Evolutionary conservation across 2,888 invertebrate species (phyloP), one percentile per base, ranked within the genome.

Genomic region (Caenorhabditis doughertyi): DNA sequence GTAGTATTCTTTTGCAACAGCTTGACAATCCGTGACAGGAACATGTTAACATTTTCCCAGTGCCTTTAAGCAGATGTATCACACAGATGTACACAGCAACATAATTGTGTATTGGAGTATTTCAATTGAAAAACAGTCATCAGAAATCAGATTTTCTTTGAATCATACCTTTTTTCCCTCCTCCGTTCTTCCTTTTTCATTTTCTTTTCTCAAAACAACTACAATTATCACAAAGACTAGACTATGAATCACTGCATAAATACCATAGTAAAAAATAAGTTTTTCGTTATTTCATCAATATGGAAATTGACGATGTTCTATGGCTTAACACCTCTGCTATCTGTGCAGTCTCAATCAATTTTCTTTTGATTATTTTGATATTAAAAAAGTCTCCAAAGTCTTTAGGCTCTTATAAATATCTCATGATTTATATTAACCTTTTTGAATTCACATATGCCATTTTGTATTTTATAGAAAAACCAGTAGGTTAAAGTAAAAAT

Each of bases 381-480:
- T 8, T 76, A 4, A 65, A 32, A 18, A 79, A 79, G n/a, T 72
- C 71, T 27, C 72, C 71, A 13, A 79, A 79, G 21, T 49, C 56
- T 5, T n/a, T 79, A 18, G 79, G 79, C 13, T 62, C 79, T 3
- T 79, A 79, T 25, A 79, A 79, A 27, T 79, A 71, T 49, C 55
- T 79, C 0, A 79, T 79, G 79, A 58, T 79, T 21, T 71, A 71
- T 23, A 64, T 79, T 21, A 62, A 65, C 16, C 5, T 44, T 0
- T 79, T 72, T 25, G 79, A 79, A 21, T 51, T 79, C 16, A 67
- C 65, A 21, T 79, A 79, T 51, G 68, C 77, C 0, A 62, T 79
- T 32, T 23, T 70, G 8, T 70, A 79, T 23, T 53, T 44, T 23
- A 42, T 56, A 16, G 77, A 70, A n/a, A 62, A 70, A 23, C 77